Evolutionary conservation across 2,888 invertebrate genomes (phyloP).

Genomic region (Odontocolon sp.): DNA sequence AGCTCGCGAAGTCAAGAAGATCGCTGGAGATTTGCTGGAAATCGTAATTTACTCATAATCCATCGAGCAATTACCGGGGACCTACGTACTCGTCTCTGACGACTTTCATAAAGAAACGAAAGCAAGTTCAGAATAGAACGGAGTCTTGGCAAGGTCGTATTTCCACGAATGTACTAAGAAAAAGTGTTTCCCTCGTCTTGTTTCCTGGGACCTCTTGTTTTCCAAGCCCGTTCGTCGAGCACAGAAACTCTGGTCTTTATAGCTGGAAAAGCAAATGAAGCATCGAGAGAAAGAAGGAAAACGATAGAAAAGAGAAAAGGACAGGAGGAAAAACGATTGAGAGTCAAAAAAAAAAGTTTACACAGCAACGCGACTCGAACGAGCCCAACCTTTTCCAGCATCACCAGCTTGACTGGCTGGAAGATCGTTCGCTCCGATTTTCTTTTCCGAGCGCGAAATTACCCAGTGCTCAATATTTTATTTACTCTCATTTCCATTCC

Average conservation of each 20-base stretch:
- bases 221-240: slow-evolving; percentile 1
- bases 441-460: slow-evolving; percentile 25
- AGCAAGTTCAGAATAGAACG: neutral
- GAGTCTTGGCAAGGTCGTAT: slow-evolving; percentile 13
- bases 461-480: slow-evolving; percentile 15
- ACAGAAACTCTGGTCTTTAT: neutral
- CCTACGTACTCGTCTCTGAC: neutral
- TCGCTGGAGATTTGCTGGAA: slow-evolving; percentile 14
- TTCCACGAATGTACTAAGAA: slow-evolving; percentile 35
- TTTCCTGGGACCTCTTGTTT: slow-evolving; percentile 1
- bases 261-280: slow-evolving; percentile 20
- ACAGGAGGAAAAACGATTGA: neutral
- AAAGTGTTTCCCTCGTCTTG: neutral
- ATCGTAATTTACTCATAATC: slow-evolving; percentile 53
- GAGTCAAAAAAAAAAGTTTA: slow-evolving; percentile 7
- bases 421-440: slow-evolving; percentile 20
- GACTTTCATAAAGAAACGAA: slow-evolving; percentile 6
- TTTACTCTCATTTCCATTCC: slow-evolving; percentile 35
- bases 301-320: neutral
- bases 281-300: neutral
- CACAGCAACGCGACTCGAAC: neutral
- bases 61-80: slow-evolving; percentile 39
- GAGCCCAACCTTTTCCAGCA: neutral
- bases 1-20: neutral
- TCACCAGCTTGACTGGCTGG: neutral